Evolutionary conservation across 2,113 vertebrate species (phyloP).

Genomic region (Saguinus imperator): DNA sequence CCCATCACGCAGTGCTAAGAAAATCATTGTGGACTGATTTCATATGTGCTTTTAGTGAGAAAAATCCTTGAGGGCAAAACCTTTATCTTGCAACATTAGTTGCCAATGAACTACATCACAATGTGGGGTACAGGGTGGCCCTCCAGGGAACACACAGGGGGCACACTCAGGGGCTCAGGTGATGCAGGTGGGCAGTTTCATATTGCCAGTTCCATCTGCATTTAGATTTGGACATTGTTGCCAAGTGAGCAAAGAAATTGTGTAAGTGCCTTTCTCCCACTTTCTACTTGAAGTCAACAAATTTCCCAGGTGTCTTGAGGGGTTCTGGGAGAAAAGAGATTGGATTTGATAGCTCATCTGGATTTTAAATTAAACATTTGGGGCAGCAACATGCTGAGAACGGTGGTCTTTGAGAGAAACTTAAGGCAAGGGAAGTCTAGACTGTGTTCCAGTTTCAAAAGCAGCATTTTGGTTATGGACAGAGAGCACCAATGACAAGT

Average conservation of each 20-base stretch:
- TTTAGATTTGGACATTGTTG: not conserved
- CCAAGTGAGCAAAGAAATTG: not conserved
- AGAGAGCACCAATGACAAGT: not conserved
- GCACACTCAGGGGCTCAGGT: not conserved
- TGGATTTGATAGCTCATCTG: not conserved
- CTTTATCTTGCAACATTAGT: no score
- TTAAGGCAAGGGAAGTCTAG: not conserved
- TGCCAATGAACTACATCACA: accelerated
- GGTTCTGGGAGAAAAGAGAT: not conserved
- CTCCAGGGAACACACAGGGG: not conserved
- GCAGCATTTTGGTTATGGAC: not conserved
- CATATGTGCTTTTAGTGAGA: not conserved
- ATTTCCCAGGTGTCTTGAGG: not conserved
- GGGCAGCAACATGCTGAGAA: not conserved
- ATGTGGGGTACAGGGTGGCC: not conserved
- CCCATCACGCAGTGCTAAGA: not conserved
- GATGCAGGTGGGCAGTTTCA: not conserved
- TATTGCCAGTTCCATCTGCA: not conserved
- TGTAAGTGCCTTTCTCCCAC: not conserved
- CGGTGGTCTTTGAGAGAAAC: not conserved
- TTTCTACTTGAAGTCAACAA: not conserved
- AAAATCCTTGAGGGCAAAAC: not conserved
- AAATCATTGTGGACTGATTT: not conserved
- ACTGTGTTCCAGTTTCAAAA: not conserved
- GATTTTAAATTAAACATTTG: not conserved